Evolutionary conservation across 92 coral and sea anemone species (phyloP), one percentile per base, ranked within the genome.

Genomic region (Palythoa caribaeorum): DNA sequence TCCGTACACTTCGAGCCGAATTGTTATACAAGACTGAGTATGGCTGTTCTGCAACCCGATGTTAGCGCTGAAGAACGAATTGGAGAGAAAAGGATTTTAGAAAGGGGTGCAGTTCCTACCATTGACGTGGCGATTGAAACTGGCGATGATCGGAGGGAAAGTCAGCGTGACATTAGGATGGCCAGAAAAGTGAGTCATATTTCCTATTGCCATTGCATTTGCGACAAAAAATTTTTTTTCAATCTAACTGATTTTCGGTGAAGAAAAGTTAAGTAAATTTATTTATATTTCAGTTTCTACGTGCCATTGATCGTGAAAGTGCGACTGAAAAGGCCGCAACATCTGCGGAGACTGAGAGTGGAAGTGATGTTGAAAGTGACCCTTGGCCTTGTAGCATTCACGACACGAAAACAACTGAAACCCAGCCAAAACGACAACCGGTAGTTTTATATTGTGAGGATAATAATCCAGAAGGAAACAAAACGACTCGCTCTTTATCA

Each of bases 1-100:
- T 92, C 90, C 63, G 90, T 70, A 15, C 92, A 89, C 73, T 92
- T 92, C 74, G 89, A 54, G 54, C 65, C 54, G 15, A 77, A 76
- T 19, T 79, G 91, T 81, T 92, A 66, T 77, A 63, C 70, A 63
- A 63, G 70, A 19, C 70, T 63, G 20, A 63, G 70, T 15, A 63
- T 63, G 70, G 70, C 70, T 63, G 70, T 63, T 15, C 70, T 63
- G 21, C 70, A 63, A 0, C 17, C 70, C 7, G 70, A 9, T 20
- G 72, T 19, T 66, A 66, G 72, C 72, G 72, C 72, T 66, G 38
- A 66, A 28, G 72, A 66, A 28, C 72, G 72, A 19, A n/a, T 66
- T 19, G 38, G 72, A 66, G 72, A 66, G 72, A 66, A 66, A 66
- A 66, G 12, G 37, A 66, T n/a, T 21, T 66, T 66, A 66, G 72